Conservation (phyloP, 2,888 invertebrate species). For the Ellobium chinense region DNA sequence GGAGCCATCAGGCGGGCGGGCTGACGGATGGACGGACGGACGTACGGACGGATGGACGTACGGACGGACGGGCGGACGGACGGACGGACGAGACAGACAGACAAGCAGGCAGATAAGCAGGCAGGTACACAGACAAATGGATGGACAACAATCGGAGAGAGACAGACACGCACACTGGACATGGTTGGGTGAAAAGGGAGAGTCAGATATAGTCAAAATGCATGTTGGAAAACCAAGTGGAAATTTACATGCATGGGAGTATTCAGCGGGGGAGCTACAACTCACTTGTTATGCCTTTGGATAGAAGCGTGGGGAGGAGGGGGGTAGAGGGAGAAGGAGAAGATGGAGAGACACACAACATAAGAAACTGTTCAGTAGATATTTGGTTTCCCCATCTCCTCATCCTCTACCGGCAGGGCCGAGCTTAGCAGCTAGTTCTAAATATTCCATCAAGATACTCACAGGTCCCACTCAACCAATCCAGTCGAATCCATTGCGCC, state of each 20-base stretch:
- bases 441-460: not conserved
- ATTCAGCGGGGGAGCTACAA: too few relatives aligned
- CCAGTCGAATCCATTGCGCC: not conserved
- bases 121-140: not conserved
- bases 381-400: too few relatives aligned
- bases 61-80: not conserved
- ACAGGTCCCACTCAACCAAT: constrained; percentile 17
- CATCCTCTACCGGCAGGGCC: too few relatives aligned
- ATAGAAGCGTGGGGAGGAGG: too few relatives aligned
- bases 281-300: too few relatives aligned
- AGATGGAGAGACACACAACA: not conserved
- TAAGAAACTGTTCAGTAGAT: too few relatives aligned
- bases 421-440: not conserved
- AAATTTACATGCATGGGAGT: too few relatives aligned
- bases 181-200: too few relatives aligned
- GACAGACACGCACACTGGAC: too few relatives aligned
- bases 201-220: too few relatives aligned
- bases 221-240: too few relatives aligned
- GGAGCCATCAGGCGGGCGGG: not conserved
- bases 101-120: not conserved
- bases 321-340: too few relatives aligned
- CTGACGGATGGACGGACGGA: not conserved
- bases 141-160: not conserved
- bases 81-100: not conserved
- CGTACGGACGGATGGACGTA: not conserved